Conservation (phyloP, 1,140 invertebrate species). For the Drosophila tsacasi region DNA sequence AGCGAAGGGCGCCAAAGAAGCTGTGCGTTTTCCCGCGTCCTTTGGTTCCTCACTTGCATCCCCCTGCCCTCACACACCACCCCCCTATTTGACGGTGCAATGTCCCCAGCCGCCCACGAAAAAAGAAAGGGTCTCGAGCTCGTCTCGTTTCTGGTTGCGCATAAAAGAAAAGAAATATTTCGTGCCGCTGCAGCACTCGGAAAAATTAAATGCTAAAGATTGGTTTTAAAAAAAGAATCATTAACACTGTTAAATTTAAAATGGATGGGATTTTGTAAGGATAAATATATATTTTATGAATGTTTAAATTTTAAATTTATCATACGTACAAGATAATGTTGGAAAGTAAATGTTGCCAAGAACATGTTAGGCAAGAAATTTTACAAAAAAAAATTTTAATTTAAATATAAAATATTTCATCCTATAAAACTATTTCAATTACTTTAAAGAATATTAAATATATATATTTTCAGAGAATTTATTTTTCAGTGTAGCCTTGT, state of each 20-base stretch:
- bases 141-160: slow-evolving; percentile 62
- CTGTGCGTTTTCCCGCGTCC: slow-evolving; percentile 63
- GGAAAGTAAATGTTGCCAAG: neutral
- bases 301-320: too few relatives aligned
- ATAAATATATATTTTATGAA: too few relatives aligned
- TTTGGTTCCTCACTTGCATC: neutral
- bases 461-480: too few relatives aligned
- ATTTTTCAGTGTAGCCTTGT: slow-evolving; percentile 15
- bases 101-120: slow-evolving; percentile 60
- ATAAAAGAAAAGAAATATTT: slow-evolving; percentile 82
- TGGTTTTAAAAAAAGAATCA: neutral
- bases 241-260: neutral
- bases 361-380: too few relatives aligned
- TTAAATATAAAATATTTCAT: too few relatives aligned
- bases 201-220: slow-evolving; percentile 5
- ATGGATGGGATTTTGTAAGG: fast-evolving
- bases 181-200: slow-evolving; percentile 60
- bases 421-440: too few relatives aligned
- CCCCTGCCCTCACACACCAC: neutral
- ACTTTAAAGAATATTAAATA: too few relatives aligned
- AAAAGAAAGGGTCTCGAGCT: slow-evolving; percentile 70
- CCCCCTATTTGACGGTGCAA: slow-evolving; percentile 63
- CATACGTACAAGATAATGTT: too few relatives aligned
- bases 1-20: slow-evolving; percentile 71
- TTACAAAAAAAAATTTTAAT: too few relatives aligned